Evolutionary conservation across 2,888 invertebrate genomes (phyloP).

Genomic region (Neoaliturus tenellus): DNA sequence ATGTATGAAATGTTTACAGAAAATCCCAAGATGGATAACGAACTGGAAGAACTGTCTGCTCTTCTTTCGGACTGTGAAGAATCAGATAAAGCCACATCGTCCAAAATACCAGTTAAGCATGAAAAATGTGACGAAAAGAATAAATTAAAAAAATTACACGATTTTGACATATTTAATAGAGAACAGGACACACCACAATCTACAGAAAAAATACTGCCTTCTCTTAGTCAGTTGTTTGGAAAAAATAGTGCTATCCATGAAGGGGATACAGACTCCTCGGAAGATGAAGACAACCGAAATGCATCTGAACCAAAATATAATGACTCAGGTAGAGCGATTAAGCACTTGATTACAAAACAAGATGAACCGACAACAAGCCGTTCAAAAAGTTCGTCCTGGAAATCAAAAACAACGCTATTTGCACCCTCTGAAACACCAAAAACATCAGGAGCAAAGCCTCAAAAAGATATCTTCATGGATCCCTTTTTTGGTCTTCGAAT

Average conservation of each 20-base stretch:
- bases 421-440: background rate
- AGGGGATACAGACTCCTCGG: slow-evolving; percentile 85
- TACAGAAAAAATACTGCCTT: background rate
- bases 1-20: background rate
- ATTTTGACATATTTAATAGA: background rate
- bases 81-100: background rate
- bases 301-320: slow-evolving; percentile 84
- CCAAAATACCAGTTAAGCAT: no score
- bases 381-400: background rate
- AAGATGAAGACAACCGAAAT: slow-evolving; percentile 87
- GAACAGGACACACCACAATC: background rate
- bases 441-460: background rate
- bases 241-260: slow-evolving; percentile 73
- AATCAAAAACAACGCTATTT: slow-evolving; percentile 20
- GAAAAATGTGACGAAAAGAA: background rate
- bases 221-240: background rate
- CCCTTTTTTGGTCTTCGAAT: slow-evolving; percentile 32
- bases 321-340: slow-evolving; percentile 82
- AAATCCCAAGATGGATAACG: background rate
- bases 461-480: slow-evolving; percentile 15
- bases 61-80: background rate
- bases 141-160: background rate
- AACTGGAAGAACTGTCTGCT: background rate
- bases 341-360: slow-evolving; percentile 73
- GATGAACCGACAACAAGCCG: slow-evolving; percentile 58